Evolutionary conservation across 2,113 vertebrate species (phyloP).

Genomic region (Albula glossodonta): DNA sequence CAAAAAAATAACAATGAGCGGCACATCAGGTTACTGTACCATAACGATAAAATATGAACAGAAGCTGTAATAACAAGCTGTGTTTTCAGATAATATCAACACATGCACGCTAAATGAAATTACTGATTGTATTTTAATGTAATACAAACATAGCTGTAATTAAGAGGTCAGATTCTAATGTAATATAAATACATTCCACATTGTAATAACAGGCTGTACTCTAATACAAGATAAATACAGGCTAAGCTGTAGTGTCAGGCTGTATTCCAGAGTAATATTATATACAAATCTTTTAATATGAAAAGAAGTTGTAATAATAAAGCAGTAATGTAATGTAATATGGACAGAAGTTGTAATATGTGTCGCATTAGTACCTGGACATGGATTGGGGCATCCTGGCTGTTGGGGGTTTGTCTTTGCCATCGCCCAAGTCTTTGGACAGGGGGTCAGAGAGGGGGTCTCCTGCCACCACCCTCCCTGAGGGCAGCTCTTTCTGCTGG

Average conservation of each 20-base stretch:
- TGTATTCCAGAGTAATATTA: too few relatives aligned
- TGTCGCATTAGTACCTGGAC: slow-evolving; percentile 65
- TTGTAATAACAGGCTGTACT: neutral
- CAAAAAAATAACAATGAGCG: neutral
- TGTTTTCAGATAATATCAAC: neutral
- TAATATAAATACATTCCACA: neutral
- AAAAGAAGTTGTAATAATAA: neutral
- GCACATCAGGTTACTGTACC: neutral
- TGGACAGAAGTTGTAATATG: neutral
- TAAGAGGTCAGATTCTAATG: neutral
- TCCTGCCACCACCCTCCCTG: slow-evolving; percentile 52
- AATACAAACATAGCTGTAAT: neutral
- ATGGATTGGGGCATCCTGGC: slow-evolving; percentile 74
- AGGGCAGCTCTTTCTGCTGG: slow-evolving; percentile 55
- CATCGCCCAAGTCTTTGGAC: slow-evolving; percentile 71
- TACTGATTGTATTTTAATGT: neutral
- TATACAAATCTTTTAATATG: too few relatives aligned
- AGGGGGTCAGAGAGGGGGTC: slow-evolving; percentile 65
- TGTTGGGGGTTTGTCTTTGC: slow-evolving; percentile 69
- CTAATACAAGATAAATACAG: neutral
- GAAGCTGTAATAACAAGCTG: neutral
- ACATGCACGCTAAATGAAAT: neutral
- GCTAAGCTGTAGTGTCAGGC: neutral
- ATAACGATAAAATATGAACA: neutral
- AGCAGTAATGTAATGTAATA: neutral